Evolutionary conservation across 2,888 invertebrate species (phyloP).

Genomic region (Nomada hirtipes): DNA sequence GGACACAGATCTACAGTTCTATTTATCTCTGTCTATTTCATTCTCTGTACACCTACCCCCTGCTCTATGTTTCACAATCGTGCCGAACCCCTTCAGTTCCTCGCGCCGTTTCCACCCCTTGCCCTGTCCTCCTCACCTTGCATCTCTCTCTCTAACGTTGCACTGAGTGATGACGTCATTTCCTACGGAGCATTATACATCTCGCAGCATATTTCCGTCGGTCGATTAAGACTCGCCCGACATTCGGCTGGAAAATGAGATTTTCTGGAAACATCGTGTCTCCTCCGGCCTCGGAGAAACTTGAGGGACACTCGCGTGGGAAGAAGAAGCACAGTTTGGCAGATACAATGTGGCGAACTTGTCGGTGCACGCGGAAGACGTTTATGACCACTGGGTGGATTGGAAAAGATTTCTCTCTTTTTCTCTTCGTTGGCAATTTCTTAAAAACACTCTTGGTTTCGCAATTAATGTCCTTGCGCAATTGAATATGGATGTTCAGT

Average conservation of each 20-base stretch:
- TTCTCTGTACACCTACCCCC: conserved; percentile 4
- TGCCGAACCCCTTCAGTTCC: conserved; percentile 48
- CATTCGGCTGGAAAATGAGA: conserved; percentile 65
- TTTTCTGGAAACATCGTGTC: conserved; percentile 50
- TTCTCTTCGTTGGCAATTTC: too few species aligned
- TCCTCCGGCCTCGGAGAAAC: not conserved
- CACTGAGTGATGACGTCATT: conserved; percentile 83
- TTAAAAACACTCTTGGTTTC: too few species aligned
- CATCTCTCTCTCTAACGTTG: conserved; percentile 68
- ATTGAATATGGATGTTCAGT: too few species aligned
- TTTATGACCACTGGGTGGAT: not conserved
- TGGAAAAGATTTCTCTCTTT: not conserved
- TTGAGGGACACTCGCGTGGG: not conserved
- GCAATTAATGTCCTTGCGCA: too few species aligned
- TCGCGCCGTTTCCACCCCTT: conserved; percentile 38
- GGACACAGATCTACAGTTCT: conserved; percentile 31
- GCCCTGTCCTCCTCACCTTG: conserved; percentile 57
- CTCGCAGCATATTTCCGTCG: conserved; percentile 77
- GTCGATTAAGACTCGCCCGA: conserved; percentile 78
- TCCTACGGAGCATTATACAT: conserved; percentile 80
- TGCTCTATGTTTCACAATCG: conserved; percentile 6
- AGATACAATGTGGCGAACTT: not conserved
- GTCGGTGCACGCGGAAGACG: not conserved
- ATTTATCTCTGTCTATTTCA: conserved; percentile 59
- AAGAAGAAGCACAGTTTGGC: not conserved